Conservation (phyloP, 2,888 invertebrate species). For the Calameuta idolon region DNA sequence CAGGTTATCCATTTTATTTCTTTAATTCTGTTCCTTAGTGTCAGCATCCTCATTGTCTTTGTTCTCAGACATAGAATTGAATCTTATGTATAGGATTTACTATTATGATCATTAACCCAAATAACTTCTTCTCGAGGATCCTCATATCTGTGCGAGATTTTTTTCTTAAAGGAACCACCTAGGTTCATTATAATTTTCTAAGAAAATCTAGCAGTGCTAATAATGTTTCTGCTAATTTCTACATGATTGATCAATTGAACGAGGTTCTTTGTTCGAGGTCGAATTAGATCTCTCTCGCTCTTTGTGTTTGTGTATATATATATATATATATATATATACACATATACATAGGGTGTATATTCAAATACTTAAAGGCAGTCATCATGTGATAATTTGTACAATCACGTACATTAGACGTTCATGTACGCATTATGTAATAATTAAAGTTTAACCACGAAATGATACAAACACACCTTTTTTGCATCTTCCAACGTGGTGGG, state of each 20-base stretch:
- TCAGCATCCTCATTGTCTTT: background rate
- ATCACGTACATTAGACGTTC: background rate
- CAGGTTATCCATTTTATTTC: background rate
- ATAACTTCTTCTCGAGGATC: background rate
- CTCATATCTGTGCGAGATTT: background rate
- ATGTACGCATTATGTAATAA: background rate
- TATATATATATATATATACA: too few species aligned
- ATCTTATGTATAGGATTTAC: background rate
- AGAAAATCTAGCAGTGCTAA: background rate
- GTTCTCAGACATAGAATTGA: background rate
- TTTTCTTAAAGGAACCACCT: background rate
- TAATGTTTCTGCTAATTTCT: background rate
- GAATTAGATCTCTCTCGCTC: background rate
- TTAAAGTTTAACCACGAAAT: background rate
- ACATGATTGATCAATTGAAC: background rate
- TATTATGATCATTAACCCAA: background rate
- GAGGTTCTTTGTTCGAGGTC: background rate
- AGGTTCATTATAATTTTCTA: background rate
- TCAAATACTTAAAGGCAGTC: background rate
- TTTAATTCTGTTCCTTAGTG: background rate
- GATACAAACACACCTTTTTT: constrained; percentile 34
- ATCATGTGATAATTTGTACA: background rate
- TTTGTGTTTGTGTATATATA: too few species aligned
- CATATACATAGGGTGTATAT: background rate
- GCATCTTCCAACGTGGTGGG: constrained; percentile 38